Evolutionary conservation across 2,113 vertebrate species (phyloP).

Genomic region (Caretta caretta): DNA sequence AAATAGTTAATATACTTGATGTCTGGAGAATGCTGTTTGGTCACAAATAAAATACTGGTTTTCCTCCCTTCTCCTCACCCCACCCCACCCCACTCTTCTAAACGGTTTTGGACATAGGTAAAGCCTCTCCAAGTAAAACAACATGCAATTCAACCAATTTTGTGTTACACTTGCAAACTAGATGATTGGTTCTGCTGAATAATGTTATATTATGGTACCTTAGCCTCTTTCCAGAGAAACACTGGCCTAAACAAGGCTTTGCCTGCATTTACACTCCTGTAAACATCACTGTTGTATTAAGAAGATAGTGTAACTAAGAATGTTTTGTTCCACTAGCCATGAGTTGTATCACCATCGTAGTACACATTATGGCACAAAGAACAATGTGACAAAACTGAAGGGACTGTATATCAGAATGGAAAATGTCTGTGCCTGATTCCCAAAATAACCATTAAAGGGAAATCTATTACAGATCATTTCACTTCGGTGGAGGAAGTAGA

Average conservation of each 20-base stretch:
- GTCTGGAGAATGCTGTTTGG: not conserved
- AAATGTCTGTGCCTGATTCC: not conserved
- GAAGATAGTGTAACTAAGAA: not conserved
- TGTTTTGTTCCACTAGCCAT: not conserved
- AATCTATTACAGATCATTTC: not conserved
- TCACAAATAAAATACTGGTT: slow-evolving; percentile 33
- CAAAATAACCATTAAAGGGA: not conserved
- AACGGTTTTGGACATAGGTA: slow-evolving; percentile 20
- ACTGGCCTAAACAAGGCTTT: not conserved
- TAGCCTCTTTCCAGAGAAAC: not conserved
- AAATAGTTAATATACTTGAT: not conserved
- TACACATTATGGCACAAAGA: not conserved
- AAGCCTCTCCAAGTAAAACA: slow-evolving; percentile 28
- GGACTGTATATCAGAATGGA: not conserved
- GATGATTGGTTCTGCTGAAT: not conserved
- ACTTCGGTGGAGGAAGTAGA: not conserved
- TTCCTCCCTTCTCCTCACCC: slow-evolving; percentile 23
- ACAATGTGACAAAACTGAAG: not conserved
- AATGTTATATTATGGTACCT: not conserved
- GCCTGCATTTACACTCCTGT: not conserved
- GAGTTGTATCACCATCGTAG: not conserved
- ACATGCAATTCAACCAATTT: slow-evolving; percentile 18
- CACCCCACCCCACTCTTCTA: not conserved
- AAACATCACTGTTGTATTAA: not conserved
- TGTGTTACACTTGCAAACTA: slow-evolving; percentile 24